phyloP scores from a whole-genome alignment of 2,888 invertebrate species.

The Trisateles emortualis region DNA sequence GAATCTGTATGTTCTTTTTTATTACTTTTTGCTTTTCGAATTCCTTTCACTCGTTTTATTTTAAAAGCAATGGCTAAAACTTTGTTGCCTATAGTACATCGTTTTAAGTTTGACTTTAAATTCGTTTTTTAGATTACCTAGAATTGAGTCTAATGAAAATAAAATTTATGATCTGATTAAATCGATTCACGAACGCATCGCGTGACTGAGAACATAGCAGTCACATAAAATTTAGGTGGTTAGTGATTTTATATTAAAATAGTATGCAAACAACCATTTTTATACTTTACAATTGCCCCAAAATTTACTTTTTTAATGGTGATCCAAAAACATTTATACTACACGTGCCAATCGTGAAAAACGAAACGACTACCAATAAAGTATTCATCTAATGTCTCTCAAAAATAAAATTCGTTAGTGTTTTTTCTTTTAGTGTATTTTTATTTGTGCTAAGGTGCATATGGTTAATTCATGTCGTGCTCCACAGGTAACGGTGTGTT shows the following conservation, averaged over 20 bases:
- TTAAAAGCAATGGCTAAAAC: conserved; percentile 17
- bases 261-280: conserved; percentile 5
- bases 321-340: neutral
- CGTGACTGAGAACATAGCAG: conserved; percentile 25
- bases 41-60: conserved; percentile 37
- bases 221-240: conserved; percentile 24
- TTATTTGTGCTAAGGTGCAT: conserved; percentile 24
- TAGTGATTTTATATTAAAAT: conserved; percentile 12
- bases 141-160: conserved; percentile 15
- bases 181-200: conserved; percentile 30
- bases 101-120: conserved; percentile 15
- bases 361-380: conserved; percentile 25
- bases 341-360: conserved; percentile 6
- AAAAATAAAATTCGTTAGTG: conserved; percentile 47
- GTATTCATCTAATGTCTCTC: conserved; percentile 37
- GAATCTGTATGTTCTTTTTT: conserved; percentile 27
- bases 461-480: conserved; percentile 72
- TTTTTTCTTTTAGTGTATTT: too few relatives aligned
- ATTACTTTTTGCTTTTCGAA: conserved; percentile 37
- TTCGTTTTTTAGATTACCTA: conserved; percentile 20
- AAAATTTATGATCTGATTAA: conserved; percentile 32
- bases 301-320: neutral
- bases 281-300: conserved; percentile 1
- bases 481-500: conserved; percentile 94
- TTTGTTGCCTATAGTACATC: conserved; percentile 16